A percentile compares a stretch with the other conserved stretches of the same genome.
These are phyloP conservation scores for Myrmecophaga tridactyla DNA, from an alignment of 2,113 vertebrate genomes.

Conservation along the genomic window DNA sequence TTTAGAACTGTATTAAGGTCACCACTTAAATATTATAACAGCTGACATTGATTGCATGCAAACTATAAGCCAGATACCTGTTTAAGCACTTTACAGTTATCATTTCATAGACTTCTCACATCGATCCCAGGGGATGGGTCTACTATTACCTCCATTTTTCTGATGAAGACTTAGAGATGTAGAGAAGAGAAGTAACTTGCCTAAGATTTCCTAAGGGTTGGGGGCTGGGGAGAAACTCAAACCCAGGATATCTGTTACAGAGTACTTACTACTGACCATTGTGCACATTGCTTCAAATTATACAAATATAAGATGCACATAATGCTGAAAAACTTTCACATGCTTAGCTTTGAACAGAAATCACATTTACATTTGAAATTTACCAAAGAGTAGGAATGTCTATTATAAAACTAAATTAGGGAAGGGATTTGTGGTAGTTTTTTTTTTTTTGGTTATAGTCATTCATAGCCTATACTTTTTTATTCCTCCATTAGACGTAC, in stretches of 20 bases:
- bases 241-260: neutral
- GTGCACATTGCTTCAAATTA: neutral
- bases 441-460: neutral
- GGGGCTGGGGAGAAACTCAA: neutral
- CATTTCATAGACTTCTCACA: neutral
- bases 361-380: neutral
- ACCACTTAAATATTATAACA: neutral
- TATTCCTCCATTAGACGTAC: neutral
- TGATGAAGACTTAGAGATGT: neutral
- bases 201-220: neutral
- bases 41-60: neutral
- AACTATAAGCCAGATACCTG: neutral
- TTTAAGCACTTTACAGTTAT: neutral
- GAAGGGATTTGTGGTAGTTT: neutral
- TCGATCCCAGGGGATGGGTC: neutral
- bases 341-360: neutral
- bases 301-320: neutral
- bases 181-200: neutral
- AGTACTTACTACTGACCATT: neutral
- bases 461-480: neutral
- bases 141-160: neutral
- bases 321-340: neutral
- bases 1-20: neutral
- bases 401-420: neutral
- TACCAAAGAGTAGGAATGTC: neutral